Evolutionary conservation across 2,113 vertebrate species (phyloP).

Genomic region (Forbesichthys papilliferus): DNA sequence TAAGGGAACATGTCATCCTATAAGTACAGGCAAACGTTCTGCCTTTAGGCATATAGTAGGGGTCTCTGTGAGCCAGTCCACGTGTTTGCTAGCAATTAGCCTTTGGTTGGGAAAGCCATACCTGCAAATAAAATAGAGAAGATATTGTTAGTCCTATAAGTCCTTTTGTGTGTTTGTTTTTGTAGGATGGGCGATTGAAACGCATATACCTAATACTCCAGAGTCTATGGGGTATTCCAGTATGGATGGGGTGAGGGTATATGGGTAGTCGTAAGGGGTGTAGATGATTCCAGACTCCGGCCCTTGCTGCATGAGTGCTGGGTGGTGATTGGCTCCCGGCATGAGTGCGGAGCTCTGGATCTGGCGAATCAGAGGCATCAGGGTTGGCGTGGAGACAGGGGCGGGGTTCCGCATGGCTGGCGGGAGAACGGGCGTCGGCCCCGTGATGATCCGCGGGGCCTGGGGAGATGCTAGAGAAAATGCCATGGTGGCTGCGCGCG

Average conservation of each 20-base stretch:
- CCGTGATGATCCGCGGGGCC: slow-evolving; percentile 93
- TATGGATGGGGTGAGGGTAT: slow-evolving; percentile 96
- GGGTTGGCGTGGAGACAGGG: slow-evolving; percentile 86
- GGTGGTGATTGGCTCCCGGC: slow-evolving; percentile 91
- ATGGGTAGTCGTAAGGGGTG: slow-evolving; percentile 97
- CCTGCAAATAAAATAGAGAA: slow-evolving; percentile 97
- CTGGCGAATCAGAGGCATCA: slow-evolving; percentile 99
- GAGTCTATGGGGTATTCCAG: slow-evolving; percentile 98
- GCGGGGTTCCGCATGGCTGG: slow-evolving; percentile 87
- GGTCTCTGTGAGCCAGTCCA: slow-evolving; percentile 69
- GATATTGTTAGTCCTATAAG: slow-evolving; percentile 89
- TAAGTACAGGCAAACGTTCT: slow-evolving; percentile 54
- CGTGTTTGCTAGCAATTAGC: slow-evolving; percentile 83
- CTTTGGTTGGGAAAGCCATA: slow-evolving; percentile 99
- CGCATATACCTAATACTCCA: slow-evolving; percentile 92
- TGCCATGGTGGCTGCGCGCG: slow-evolving; percentile 82
- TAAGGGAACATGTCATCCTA: slow-evolving; percentile 57
- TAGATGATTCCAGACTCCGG: slow-evolving; percentile 97
- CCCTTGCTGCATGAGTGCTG: slow-evolving; percentile 88
- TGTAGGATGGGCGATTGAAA: background rate
- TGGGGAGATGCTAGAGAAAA: slow-evolving; percentile 95
- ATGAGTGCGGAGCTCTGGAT: slow-evolving; percentile 93
- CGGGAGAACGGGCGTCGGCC: slow-evolving; percentile 90
- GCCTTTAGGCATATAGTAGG: slow-evolving; percentile 50
- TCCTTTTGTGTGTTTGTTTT: slow-evolving; percentile 10